phyloP scores from a whole-genome alignment of 2,797 vertebrate genomes.

The Molossus alvarezi region DNA sequence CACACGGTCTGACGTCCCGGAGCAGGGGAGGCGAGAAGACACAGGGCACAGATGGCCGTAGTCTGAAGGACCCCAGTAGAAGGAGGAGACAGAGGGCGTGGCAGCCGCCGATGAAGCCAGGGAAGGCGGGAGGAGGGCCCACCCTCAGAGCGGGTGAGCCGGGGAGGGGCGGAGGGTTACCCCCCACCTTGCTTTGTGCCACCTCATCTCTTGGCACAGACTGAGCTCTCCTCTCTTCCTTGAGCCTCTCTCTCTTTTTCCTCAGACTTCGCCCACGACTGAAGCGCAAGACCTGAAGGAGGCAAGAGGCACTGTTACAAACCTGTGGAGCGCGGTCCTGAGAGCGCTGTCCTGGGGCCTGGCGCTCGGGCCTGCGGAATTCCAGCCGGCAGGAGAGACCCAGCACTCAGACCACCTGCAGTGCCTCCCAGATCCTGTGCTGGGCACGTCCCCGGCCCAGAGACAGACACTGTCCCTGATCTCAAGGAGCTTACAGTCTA shows the following conservation, averaged over 20 bases:
- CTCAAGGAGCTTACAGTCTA: not conserved
- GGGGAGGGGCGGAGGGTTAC: not conserved
- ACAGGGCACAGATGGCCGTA: not conserved
- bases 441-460: not conserved
- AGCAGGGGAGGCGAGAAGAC: not conserved
- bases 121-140: not conserved
- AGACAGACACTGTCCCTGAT: not conserved
- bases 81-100: not conserved
- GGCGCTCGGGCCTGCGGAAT: not conserved
- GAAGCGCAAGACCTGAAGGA: constrained; percentile 94
- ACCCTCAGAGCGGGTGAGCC: not conserved
- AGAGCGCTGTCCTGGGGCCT: not conserved
- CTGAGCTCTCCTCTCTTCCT: constrained; percentile 96
- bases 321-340: accelerated
- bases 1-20: not conserved
- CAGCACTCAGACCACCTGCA: not conserved
- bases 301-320: constrained; percentile 73
- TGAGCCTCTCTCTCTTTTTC: constrained; percentile 97
- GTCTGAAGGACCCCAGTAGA: not conserved
- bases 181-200: constrained; percentile 94
- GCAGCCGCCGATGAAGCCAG: not conserved
- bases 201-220: constrained; percentile 96
- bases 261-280: constrained; percentile 96
- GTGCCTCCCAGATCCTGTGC: not conserved
- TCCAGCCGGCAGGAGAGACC: not conserved